Evolutionary conservation across 2,888 invertebrate species (phyloP).

Genomic region (Panopea generosa): DNA sequence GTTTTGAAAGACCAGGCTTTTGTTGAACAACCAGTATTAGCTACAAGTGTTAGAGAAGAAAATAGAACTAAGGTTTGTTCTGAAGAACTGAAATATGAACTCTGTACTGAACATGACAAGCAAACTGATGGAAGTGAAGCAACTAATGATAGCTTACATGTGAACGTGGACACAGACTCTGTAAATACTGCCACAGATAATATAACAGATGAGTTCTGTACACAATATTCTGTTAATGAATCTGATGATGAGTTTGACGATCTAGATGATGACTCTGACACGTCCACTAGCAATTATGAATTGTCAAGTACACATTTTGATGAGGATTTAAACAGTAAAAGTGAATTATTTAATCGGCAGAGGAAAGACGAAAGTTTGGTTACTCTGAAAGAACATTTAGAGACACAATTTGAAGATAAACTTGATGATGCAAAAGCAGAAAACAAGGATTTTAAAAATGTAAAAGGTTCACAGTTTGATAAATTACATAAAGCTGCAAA

Average conservation of each 20-base stretch:
- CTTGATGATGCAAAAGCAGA: background rate
- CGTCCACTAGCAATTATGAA: background rate
- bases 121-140: constrained; percentile 17
- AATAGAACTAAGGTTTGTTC: too few relatives aligned
- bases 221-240: constrained; percentile 36
- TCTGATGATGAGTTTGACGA: constrained; percentile 17
- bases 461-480: constrained; percentile 5
- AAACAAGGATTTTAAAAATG: background rate
- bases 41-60: too few relatives aligned
- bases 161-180: constrained; percentile 46
- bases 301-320: constrained; percentile 9
- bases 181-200: constrained; percentile 39
- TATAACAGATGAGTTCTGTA: constrained; percentile 38
- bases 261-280: background rate
- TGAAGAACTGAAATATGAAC: too few relatives aligned
- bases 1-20: too few relatives aligned
- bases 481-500: background rate
- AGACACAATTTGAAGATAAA: background rate
- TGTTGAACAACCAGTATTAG: too few relatives aligned
- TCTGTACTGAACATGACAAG: background rate
- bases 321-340: constrained; percentile 4
- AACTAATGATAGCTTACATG: constrained; percentile 41
- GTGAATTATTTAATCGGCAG: background rate
- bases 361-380: background rate
- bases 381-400: background rate